A percentile compares a stretch with the other conserved stretches of the same genome.
Evolutionary conservation across 2,797 vertebrate genomes (phyloP).

Genomic region (Coreius guichenoti): DNA sequence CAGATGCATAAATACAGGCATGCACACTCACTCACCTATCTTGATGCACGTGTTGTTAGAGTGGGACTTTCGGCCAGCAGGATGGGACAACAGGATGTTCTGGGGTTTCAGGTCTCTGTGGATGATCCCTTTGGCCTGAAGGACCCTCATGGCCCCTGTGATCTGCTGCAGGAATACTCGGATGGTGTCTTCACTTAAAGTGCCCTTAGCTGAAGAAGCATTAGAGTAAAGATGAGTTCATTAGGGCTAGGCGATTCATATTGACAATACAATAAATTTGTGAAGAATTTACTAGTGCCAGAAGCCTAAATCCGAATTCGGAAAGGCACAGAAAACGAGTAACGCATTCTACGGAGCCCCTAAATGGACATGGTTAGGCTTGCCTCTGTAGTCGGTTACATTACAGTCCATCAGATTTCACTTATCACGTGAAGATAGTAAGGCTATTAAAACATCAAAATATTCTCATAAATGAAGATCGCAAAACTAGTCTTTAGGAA

Average conservation of each 20-base stretch:
- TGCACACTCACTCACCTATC: conserved; percentile 84
- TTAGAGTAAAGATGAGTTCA: background rate
- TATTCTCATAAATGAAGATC: no score
- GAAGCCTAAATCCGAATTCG: no score
- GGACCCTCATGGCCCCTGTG: conserved; percentile 91
- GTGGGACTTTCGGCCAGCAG: conserved; percentile 89
- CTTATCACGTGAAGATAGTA: no score
- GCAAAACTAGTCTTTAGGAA: no score
- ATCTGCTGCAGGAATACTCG: conserved; percentile 97
- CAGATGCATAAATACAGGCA: background rate
- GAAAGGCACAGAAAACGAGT: no score
- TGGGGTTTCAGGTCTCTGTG: conserved; percentile 96
- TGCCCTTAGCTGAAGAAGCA: conserved; percentile 86
- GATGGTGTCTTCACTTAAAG: conserved; percentile 97
- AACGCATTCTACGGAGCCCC: no score
- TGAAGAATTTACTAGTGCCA: background rate
- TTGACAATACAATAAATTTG: background rate
- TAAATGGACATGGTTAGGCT: no score
- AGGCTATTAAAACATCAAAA: no score
- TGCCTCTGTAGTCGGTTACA: no score
- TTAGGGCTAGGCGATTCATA: background rate
- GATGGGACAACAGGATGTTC: conserved; percentile 92
- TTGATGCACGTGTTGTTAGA: conserved; percentile 96
- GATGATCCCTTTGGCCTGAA: conserved; percentile 95
- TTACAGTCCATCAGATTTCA: no score